Evolutionary conservation across 2,888 invertebrate species (phyloP).

Genomic region (Peribatodes rhomboidaria): DNA sequence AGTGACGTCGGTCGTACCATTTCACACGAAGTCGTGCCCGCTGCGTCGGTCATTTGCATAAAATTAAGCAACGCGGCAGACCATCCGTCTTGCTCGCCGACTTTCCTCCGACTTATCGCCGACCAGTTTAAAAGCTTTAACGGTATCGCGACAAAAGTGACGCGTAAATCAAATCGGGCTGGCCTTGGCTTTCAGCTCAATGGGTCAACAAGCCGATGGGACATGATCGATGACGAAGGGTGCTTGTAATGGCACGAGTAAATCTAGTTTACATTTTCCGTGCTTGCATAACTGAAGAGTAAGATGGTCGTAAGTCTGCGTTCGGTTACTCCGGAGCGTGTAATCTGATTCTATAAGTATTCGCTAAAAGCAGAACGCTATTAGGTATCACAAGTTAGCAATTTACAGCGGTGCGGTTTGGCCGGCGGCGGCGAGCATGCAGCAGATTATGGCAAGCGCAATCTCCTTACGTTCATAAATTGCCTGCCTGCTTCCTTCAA

Average conservation of each 20-base stretch:
- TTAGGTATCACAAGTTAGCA: conserved; percentile 67
- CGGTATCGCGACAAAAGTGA: conserved; percentile 80
- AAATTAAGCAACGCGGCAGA: conserved; percentile 65
- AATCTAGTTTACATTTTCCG: conserved; percentile 41
- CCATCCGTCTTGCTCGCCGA: conserved; percentile 76
- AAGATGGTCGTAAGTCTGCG: conserved; percentile 18
- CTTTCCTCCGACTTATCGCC: conserved; percentile 71
- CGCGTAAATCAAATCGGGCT: conserved; percentile 72
- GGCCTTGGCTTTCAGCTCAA: conserved; percentile 65
- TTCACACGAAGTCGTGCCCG: conserved; percentile 60
- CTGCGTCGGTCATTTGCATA: conserved; percentile 64
- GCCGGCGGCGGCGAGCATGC: conserved; percentile 52
- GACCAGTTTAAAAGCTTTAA: conserved; percentile 76
- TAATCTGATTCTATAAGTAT: conserved; percentile 74
- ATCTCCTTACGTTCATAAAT: conserved; percentile 80
- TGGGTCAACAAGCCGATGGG: conserved; percentile 52
- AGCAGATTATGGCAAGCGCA: conserved; percentile 67
- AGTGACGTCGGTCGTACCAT: conserved; percentile 41
- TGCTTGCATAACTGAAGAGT: conserved; percentile 32
- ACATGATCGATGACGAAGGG: conserved; percentile 49
- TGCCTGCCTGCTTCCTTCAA: conserved; percentile 66
- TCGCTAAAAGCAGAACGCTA: conserved; percentile 64
- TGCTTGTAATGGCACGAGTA: conserved; percentile 43
- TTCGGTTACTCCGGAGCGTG: conserved; percentile 46
- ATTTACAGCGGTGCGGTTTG: conserved; percentile 67